A percentile compares a stretch with the other conserved stretches of the same genome.
phyloP scores from a whole-genome alignment of 2,888 invertebrate species.

The Acleris emargana region DNA sequence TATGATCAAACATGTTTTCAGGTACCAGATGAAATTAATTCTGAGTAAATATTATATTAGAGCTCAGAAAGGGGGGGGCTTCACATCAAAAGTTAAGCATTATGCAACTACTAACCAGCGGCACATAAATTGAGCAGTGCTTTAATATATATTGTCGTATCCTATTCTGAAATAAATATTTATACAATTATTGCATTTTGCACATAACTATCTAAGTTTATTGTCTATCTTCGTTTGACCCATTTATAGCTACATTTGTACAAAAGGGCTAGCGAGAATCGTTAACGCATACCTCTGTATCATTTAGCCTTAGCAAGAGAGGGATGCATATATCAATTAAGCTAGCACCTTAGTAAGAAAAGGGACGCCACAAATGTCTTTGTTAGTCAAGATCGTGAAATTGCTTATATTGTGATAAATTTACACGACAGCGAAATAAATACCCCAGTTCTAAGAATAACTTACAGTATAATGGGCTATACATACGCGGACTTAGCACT shows the following conservation, averaged over 20 bases:
- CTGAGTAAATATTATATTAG: no score
- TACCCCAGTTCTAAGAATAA: background rate
- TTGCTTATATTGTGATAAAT: constrained; percentile 1
- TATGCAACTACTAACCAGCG: no score
- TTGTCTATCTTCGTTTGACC: constrained; percentile 17
- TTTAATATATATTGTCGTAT: background rate
- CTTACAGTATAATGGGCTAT: background rate
- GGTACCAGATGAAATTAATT: no score
- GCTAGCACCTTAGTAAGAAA: background rate
- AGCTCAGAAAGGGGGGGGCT: no score
- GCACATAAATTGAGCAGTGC: constrained; percentile 7
- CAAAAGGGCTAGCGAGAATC: background rate
- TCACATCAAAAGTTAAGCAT: no score
- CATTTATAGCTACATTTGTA: background rate
- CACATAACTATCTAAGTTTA: constrained; percentile 19
- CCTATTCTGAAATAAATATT: background rate
- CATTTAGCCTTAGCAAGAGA: background rate
- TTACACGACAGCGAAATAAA: background rate
- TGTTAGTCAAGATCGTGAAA: constrained; percentile 7
- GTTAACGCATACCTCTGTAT: background rate
- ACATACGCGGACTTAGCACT: constrained; percentile 3
- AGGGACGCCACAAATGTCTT: constrained; percentile 21
- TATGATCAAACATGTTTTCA: no score
- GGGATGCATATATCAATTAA: background rate
- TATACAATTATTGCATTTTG: constrained; percentile 9